Percentiles rank a stretch among this genome's conserved stretches.
These are phyloP conservation scores for Bembecia ichneumoniformis DNA, from an alignment of 2,888 invertebrate species.

Conservation along the genomic window DNA sequence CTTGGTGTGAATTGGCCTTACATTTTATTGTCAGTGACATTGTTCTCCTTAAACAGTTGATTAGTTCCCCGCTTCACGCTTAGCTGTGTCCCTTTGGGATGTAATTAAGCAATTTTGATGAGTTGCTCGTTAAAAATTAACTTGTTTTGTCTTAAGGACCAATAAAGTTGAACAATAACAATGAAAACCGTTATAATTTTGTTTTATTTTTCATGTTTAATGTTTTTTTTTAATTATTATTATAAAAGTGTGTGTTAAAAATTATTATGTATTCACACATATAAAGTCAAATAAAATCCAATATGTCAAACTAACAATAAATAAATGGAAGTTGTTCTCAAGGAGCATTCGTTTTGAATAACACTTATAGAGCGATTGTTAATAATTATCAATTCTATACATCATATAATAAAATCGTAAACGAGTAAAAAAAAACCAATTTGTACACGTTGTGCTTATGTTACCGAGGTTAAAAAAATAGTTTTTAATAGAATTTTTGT, in stretches of 20 bases:
- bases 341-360: too few species aligned
- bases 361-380: too few species aligned
- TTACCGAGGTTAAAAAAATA: too few species aligned
- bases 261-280: too few species aligned
- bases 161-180: slow-evolving; percentile 17
- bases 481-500: too few species aligned
- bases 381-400: too few species aligned
- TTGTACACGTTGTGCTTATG: too few species aligned
- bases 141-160: slow-evolving; percentile 37
- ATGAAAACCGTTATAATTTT: slow-evolving; percentile 7
- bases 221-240: neutral
- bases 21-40: slow-evolving; percentile 34
- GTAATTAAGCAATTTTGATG: slow-evolving; percentile 60
- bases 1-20: neutral
- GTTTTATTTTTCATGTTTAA: neutral
- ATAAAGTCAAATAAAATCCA: too few species aligned
- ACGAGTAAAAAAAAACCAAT: too few species aligned
- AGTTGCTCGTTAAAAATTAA: slow-evolving; percentile 51
- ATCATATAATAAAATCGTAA: too few species aligned
- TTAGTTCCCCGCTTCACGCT: slow-evolving; percentile 36
- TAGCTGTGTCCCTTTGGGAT: slow-evolving; percentile 43
- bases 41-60: slow-evolving; percentile 35
- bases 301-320: too few species aligned
- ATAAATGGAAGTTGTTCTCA: too few species aligned
- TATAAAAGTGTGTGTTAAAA: neutral